phyloP scores from a whole-genome alignment of 2,797 vertebrate species.

The Rhinophrynus dorsalis region DNA sequence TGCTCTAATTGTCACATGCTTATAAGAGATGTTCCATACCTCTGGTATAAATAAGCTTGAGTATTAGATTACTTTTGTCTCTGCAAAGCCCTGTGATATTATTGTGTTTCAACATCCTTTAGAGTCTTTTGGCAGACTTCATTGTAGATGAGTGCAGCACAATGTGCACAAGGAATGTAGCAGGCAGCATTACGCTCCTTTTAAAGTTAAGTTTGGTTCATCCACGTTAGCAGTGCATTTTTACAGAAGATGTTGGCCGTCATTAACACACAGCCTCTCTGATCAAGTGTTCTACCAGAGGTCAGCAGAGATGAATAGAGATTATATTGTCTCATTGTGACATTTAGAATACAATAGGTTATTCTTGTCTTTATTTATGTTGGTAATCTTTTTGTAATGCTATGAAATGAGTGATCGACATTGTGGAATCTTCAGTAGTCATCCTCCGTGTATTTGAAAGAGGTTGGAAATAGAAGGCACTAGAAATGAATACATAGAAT shows the following conservation, averaged over 20 bases:
- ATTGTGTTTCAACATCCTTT: constrained; percentile 53
- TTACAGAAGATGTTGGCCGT: constrained; percentile 17
- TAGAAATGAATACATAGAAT: no score
- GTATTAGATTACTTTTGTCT: constrained; percentile 50
- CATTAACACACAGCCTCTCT: background rate
- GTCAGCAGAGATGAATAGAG: background rate
- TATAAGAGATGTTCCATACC: constrained; percentile 44
- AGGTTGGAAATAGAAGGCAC: no score
- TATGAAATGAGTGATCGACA: no score
- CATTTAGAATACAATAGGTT: background rate
- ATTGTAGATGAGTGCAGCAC: constrained; percentile 49
- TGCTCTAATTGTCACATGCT: constrained; percentile 26
- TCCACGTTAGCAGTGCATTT: constrained; percentile 26
- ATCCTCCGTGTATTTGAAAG: no score
- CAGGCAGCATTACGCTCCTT: constrained; percentile 47
- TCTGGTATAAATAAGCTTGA: constrained; percentile 40
- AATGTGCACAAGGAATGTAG: constrained; percentile 50
- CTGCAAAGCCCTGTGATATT: constrained; percentile 44
- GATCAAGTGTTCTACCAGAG: constrained; percentile 9
- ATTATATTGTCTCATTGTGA: background rate
- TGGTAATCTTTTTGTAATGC: no score
- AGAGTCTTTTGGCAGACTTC: constrained; percentile 51
- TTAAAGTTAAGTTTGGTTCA: constrained; percentile 34
- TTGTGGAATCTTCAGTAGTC: no score
- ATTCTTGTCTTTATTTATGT: background rate